Evolutionary conservation across 1,140 invertebrate genomes (phyloP), one percentile per base, ranked within the genome.

Genomic region (Trachymyrmex septentrionalis): DNA sequence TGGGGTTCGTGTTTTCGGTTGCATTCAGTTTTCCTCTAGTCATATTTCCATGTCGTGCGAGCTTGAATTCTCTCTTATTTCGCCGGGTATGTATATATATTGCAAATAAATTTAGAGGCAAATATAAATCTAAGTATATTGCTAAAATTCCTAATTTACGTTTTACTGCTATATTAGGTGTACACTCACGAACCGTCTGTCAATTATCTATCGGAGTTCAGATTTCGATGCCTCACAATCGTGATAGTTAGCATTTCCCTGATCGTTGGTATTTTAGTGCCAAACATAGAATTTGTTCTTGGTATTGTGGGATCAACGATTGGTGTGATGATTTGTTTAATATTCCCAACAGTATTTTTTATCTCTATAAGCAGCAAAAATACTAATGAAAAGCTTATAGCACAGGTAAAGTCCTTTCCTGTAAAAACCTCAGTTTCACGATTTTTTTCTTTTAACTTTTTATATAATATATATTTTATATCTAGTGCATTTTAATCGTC

Each of bases 11-110:
- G 1, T 95, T 99, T 66, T 99, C 99, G 0, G 96, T 99, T 57
- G 98, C 98, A 24, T 98, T 99, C 92, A 99, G 98, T 94, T 99
- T 99, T 96, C 99, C 99, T 14, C 96, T 99, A 75, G 98, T 99
- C 77, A 98, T 99, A 93, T 99, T 99, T 95, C 99, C 99, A 12
- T 99, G 99, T 94, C 95, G 99, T 86, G 98, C 98, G 7, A 99
- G 98, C 94, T 95, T 99, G 4, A 98, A 99, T 95, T 99, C 99
- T 0, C 96, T 99, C 69, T 93, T 99, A 0, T 99, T 98, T 94
- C 96, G 97, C 93, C 97, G 97, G 96, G 98, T 99, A 96, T 95
- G 93, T 92, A 90, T 85, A 34, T 38, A 44, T 44, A 50, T 7
- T n/a, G 7, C 21, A 53, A 38, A 27, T 24, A 12, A 57, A 76